Evolutionary conservation across 2,797 vertebrate genomes (phyloP).

Genomic region (Sebastes minor): DNA sequence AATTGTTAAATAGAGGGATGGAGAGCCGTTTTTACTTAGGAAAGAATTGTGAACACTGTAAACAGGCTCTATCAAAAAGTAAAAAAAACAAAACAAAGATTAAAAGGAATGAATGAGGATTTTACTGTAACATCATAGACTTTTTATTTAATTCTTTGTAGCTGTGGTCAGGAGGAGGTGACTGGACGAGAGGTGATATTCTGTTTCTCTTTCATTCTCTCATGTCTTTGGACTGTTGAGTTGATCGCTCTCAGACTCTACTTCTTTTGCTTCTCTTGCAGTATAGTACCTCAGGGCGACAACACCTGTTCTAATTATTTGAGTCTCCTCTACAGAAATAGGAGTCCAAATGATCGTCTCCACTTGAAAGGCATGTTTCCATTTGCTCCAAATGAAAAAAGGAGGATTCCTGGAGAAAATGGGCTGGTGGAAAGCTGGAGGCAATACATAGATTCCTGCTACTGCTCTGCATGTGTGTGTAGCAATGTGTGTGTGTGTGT

Average conservation of each 20-base stretch:
- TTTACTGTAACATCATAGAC: background rate
- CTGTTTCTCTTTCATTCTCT: background rate
- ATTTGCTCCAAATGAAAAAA: conserved; percentile 68
- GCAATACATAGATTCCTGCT: conserved; percentile 38
- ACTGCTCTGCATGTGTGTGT: conserved; percentile 1
- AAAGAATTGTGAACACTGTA: background rate
- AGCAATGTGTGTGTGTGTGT: conserved; percentile 1
- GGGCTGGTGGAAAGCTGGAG: conserved; percentile 42
- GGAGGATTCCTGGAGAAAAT: conserved; percentile 58
- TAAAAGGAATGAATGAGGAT: background rate
- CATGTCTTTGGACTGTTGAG: background rate
- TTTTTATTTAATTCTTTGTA: background rate
- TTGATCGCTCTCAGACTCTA: conserved; percentile 9
- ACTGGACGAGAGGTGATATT: background rate
- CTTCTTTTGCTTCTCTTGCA: conserved; percentile 26
- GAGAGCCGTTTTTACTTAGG: background rate
- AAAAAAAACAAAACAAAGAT: background rate
- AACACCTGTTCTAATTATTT: conserved; percentile 55
- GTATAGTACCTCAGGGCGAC: conserved; percentile 20
- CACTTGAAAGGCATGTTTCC: conserved; percentile 71
- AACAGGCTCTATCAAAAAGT: background rate
- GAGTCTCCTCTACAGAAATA: conserved; percentile 58
- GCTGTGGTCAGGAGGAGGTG: background rate
- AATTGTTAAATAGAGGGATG: background rate
- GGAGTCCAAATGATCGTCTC: conserved; percentile 53